Evolutionary conservation across 2,888 invertebrate genomes (phyloP).

Genomic region (Apamea anceps): DNA sequence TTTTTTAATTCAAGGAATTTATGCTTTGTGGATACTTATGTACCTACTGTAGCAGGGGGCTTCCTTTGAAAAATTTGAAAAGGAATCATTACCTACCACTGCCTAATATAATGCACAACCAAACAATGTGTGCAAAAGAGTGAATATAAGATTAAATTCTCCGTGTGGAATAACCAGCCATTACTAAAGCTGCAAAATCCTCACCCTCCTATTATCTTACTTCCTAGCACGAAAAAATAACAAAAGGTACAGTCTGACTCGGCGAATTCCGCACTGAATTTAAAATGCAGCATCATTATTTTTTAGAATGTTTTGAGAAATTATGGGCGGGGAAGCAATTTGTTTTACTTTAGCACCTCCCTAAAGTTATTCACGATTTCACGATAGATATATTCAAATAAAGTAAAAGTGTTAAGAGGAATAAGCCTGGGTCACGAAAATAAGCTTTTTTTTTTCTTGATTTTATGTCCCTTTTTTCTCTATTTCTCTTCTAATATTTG

Average conservation of each 20-base stretch:
- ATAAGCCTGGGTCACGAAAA: background rate
- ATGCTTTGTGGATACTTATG: background rate
- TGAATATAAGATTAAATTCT: constrained; percentile 33
- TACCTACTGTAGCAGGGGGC: background rate
- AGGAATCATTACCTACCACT: background rate
- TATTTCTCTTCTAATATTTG: background rate
- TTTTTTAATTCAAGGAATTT: background rate
- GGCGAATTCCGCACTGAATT: constrained; percentile 27
- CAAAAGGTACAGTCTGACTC: constrained; percentile 36
- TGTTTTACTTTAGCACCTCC: background rate
- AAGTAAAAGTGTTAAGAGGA: background rate
- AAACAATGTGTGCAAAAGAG: constrained; percentile 25
- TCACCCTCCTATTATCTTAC: constrained; percentile 24
- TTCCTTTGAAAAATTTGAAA: constrained; percentile 5
- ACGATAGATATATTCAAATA: background rate
- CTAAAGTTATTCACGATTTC: background rate
- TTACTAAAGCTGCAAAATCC: constrained; percentile 23
- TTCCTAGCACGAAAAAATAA: constrained; percentile 10
- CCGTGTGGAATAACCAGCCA: constrained; percentile 33
- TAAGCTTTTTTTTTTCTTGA: background rate
- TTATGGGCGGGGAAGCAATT: background rate
- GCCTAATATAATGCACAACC: background rate
- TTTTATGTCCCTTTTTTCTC: background rate
- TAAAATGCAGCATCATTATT: constrained; percentile 47
- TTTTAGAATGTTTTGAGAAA: constrained; percentile 2